These are phyloP conservation scores for Diloba caeruleocephala DNA, from an alignment of 2,888 invertebrate genomes.

Conservation along the genomic window DNA sequence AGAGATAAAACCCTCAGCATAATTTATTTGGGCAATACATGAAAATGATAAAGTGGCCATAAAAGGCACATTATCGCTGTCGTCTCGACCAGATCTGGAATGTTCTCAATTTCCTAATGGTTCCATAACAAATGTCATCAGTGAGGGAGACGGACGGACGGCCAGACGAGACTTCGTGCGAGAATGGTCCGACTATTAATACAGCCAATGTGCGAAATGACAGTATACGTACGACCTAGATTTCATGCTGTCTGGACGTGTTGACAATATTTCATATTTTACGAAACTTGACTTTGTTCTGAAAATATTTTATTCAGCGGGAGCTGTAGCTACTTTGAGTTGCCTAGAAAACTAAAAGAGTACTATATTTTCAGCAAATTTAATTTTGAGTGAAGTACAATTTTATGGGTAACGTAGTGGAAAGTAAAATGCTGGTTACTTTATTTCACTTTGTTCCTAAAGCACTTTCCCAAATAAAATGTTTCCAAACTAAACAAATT, in stretches of 20 bases:
- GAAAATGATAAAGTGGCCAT: conserved; percentile 71
- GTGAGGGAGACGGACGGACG: conserved; percentile 32
- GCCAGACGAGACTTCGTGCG: conserved; percentile 46
- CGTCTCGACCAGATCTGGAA: conserved; percentile 63
- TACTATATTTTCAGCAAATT: conserved; percentile 1
- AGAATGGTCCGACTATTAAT: conserved; percentile 61
- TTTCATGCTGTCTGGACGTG: conserved; percentile 54
- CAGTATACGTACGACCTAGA: conserved; percentile 58
- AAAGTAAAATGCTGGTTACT: no score
- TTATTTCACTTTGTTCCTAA: background rate
- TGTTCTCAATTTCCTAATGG: conserved; percentile 76
- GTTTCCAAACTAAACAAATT: background rate
- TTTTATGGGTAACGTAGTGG: no score
- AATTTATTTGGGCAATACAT: conserved; percentile 58
- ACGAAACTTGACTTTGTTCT: conserved; percentile 29
- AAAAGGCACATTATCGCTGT: conserved; percentile 65
- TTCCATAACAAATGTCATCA: conserved; percentile 64
- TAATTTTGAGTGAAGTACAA: conserved; percentile 2
- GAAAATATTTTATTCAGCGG: conserved; percentile 17
- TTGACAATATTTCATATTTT: conserved; percentile 56
- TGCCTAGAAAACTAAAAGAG: conserved; percentile 1
- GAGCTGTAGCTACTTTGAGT: conserved; percentile 17
- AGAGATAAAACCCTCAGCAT: conserved; percentile 26
- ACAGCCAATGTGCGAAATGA: conserved; percentile 57
- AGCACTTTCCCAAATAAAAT: background rate